Evolutionary conservation across 2,113 vertebrate species (phyloP).

Genomic region (Petroica traversi): DNA sequence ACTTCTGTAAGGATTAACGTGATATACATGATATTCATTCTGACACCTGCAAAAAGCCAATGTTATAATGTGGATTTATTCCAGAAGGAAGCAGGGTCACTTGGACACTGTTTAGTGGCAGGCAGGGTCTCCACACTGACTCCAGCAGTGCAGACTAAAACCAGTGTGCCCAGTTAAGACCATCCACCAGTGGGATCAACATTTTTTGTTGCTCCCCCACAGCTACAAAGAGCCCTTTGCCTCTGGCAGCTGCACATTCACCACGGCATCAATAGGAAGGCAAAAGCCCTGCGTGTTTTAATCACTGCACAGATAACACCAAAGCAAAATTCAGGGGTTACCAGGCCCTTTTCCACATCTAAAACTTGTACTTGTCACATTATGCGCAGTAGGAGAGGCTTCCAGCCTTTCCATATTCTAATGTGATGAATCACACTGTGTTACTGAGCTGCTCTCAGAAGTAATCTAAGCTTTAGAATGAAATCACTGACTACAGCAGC

Average conservation of each 20-base stretch:
- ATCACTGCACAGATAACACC: not conserved
- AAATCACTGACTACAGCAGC: slow-evolving; percentile 26
- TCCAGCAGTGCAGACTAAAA: not conserved
- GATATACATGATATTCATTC: too few relatives aligned
- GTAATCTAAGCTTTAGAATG: not conserved
- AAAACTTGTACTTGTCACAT: not conserved
- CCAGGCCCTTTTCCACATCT: not conserved
- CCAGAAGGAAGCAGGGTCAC: not conserved
- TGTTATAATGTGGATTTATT: too few relatives aligned
- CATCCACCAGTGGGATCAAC: not conserved
- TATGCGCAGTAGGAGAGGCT: not conserved
- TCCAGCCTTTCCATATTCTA: not conserved
- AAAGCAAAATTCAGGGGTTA: not conserved
- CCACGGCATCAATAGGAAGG: not conserved
- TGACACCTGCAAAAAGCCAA: too few relatives aligned
- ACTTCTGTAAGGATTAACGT: too few relatives aligned
- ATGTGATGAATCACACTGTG: not conserved
- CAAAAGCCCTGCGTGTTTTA: not conserved
- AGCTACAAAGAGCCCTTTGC: not conserved
- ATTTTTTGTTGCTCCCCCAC: not conserved
- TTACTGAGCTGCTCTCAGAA: not conserved
- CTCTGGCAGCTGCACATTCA: not conserved
- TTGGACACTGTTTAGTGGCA: accelerated
- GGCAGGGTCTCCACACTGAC: too few relatives aligned
- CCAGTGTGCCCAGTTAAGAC: not conserved